Base-by-base conservation (phyloP, 2,797 vertebrate genomes). In the Moxostoma hubbsi region DNA sequence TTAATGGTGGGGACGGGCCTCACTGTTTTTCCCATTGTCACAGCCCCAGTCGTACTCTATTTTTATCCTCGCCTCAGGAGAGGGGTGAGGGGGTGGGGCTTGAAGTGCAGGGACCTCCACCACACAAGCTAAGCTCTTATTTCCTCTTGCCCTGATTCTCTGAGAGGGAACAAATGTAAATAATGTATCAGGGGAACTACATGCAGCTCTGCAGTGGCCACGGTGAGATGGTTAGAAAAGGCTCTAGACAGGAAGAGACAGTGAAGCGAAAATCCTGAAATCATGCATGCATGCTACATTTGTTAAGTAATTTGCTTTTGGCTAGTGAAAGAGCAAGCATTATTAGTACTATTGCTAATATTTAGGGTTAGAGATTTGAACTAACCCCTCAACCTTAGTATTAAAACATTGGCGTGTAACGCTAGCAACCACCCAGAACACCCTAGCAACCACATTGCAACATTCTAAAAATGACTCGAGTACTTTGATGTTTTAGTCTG, bases 21-120 rank as follows among this genome's bases (percentile, higher is more conserved):
- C 87, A 85, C 85, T 87, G 91, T 88, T 91, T 93, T 36, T 93
- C 91, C 92, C 93, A 90, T 92, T 93, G 94, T 93, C 90, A 89
- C 89, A 89, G 85, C 75, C 80, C 81, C 88, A 91, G 90, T 88
- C 84, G 84, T 81, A 85, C 89, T 87, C 86, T 91, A 83, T 92
- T 92, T 92, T 82, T 89, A 87, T 87, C 88, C 86, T 55, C 80
- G 86, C 84, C 45, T 64, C 43, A 78, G 88, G 86, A 85, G 87
- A 88, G 85, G 88, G 88, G 86, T 64, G 54, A n/a, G 51, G n/a
- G 61, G 50, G 46, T 47, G 36, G 45, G 66, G 69, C 81, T 80
- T 77, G 81, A 51, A 18, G 82, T 83, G 77, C 58, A 75, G 67
- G 77, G 79, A 77, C 12, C 59, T 73, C 7, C 58, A 53, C 7